Percentiles rank a stretch among this genome's conserved stretches.
Evolutionary conservation across 2,888 invertebrate genomes (phyloP).

Genomic region (Creontiades dilutus): DNA sequence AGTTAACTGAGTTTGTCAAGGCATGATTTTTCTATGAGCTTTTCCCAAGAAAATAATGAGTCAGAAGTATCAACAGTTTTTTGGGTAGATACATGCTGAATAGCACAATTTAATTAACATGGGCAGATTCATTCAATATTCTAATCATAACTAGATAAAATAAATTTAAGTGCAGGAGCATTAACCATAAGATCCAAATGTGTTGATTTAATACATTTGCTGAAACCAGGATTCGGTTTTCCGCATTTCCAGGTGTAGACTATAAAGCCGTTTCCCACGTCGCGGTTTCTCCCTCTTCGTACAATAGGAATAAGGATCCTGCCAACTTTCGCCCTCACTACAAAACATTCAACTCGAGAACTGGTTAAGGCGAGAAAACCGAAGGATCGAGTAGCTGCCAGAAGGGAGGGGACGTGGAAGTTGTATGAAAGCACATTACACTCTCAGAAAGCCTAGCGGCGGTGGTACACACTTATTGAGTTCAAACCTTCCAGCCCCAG

Average conservation of each 20-base stretch:
- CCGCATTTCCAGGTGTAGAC: neutral
- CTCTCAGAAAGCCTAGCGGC: conserved; percentile 47
- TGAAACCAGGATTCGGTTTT: neutral
- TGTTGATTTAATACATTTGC: too few relatives aligned
- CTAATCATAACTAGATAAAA: too few relatives aligned
- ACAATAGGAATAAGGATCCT: neutral
- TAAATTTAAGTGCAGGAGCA: too few relatives aligned
- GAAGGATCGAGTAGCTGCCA: conserved; percentile 20
- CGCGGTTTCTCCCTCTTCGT: neutral
- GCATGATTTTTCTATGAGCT: too few relatives aligned
- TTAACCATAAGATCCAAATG: too few relatives aligned
- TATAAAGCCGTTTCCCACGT: conserved; percentile 14
- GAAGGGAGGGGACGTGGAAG: neutral
- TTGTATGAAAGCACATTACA: conserved; percentile 52
- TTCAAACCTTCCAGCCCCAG: neutral
- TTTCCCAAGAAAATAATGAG: too few relatives aligned
- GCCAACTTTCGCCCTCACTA: neutral
- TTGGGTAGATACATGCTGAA: too few relatives aligned
- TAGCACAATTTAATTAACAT: too few relatives aligned
- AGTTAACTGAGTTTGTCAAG: too few relatives aligned
- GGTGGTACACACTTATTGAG: conserved; percentile 38
- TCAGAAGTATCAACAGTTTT: too few relatives aligned
- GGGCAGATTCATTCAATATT: too few relatives aligned
- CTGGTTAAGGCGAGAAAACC: conserved; percentile 28
- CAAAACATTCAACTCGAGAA: neutral